phyloP scores from a whole-genome alignment of 2,113 vertebrate genomes.

The Laticauda laticaudata region DNA sequence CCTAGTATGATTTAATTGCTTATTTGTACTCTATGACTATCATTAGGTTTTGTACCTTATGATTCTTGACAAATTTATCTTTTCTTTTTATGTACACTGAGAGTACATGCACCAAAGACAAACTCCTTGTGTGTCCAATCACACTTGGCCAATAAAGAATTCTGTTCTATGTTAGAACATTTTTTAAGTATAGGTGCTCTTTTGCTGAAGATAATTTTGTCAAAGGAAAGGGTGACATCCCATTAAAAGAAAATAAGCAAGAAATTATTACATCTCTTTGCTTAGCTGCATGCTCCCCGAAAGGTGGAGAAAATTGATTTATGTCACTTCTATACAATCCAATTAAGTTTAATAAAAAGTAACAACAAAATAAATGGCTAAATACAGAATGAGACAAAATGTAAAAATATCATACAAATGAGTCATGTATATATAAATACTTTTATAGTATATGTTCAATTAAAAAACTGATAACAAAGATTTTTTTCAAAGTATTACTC shows the following conservation, averaged over 20 bases:
- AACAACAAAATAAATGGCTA: background rate
- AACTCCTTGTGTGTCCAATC: too few relatives aligned
- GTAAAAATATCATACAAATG: constrained; percentile 36
- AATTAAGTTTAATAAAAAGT: background rate
- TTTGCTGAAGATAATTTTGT: background rate
- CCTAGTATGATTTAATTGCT: too few relatives aligned
- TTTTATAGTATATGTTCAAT: constrained; percentile 32
- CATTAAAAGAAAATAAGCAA: background rate
- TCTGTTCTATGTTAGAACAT: background rate
- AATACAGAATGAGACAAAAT: constrained; percentile 25
- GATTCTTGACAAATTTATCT: too few relatives aligned
- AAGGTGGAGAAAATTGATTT: background rate
- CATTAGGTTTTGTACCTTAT: too few relatives aligned
- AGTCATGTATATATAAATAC: constrained; percentile 60
- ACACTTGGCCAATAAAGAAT: too few relatives aligned
- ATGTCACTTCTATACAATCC: background rate
- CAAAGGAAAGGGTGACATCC: background rate
- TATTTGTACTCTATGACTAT: too few relatives aligned
- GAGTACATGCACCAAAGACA: too few relatives aligned
- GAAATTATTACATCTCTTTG: background rate
- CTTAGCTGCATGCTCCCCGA: background rate
- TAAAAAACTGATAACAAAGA: constrained; percentile 29
- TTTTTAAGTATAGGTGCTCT: background rate
- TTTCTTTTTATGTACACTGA: too few relatives aligned
- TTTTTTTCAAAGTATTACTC: constrained; percentile 13